phyloP scores from a whole-genome alignment of 2,888 invertebrate species.

The Adelognathus sp. region DNA sequence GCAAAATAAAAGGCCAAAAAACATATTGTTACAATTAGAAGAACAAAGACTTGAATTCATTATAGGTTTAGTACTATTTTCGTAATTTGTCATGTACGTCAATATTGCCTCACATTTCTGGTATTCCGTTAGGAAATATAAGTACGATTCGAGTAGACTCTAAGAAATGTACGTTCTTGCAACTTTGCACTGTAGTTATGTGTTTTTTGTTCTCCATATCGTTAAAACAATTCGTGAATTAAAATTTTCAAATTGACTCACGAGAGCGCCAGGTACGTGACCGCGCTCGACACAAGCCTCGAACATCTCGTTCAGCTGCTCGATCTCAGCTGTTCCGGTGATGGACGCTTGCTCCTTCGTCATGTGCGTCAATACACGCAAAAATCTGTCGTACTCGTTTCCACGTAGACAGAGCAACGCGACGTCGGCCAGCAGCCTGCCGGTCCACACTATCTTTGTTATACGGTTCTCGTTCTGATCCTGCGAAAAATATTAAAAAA shows the following conservation, averaged over 20 bases:
- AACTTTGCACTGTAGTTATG: constrained; percentile 65
- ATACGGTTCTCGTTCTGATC: constrained; percentile 37
- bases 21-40: no score
- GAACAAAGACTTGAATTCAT: no score
- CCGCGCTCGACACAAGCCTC: constrained; percentile 83
- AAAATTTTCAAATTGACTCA: constrained; percentile 21
- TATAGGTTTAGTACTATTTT: no score
- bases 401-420: constrained; percentile 82
- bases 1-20: no score
- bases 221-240: background rate
- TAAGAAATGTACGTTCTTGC: constrained; percentile 81
- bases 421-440: constrained; percentile 85
- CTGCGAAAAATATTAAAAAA: constrained; percentile 33
- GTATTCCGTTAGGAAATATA: no score
- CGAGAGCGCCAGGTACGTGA: constrained; percentile 82
- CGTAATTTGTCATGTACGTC: no score
- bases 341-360: constrained; percentile 77
- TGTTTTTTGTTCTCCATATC: no score
- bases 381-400: constrained; percentile 82
- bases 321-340: constrained; percentile 82
- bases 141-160: no score
- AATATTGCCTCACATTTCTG: no score
- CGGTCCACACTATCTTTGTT: constrained; percentile 81
- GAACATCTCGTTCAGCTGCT: constrained; percentile 82
- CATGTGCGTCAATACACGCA: constrained; percentile 61